Percentiles rank a stretch among this genome's conserved stretches.
Conservation (phyloP, 2,888 invertebrate genomes). For the Epinotia nisella region DNA sequence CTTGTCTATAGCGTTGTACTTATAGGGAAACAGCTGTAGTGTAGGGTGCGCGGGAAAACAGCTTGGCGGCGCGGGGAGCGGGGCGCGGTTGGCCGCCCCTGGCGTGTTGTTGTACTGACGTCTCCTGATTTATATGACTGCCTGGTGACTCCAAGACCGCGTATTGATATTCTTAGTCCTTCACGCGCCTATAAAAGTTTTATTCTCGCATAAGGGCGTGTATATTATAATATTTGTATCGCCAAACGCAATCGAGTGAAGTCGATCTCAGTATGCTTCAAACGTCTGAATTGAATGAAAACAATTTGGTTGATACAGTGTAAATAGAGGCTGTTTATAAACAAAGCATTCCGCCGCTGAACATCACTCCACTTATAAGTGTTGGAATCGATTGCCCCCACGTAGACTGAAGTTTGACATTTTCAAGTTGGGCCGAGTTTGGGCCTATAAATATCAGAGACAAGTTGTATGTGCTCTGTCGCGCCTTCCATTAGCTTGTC, state of each 20-base stretch:
- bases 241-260: constrained; percentile 16
- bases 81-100: constrained; percentile 62
- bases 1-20: constrained; percentile 58
- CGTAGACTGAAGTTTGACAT: not conserved
- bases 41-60: constrained; percentile 55
- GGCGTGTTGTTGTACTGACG: constrained; percentile 71
- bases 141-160: constrained; percentile 62
- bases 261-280: constrained; percentile 7
- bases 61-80: constrained; percentile 59
- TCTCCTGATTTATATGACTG: constrained; percentile 72
- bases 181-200: constrained; percentile 37
- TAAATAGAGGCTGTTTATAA: constrained; percentile 21
- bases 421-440: not conserved
- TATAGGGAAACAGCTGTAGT: constrained; percentile 65
- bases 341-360: constrained; percentile 23
- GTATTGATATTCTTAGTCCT: constrained; percentile 38
- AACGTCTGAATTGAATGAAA: constrained; percentile 14
- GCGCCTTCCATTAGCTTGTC: constrained; percentile 14
- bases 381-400: constrained; percentile 8
- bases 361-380: not conserved
- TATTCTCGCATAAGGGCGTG: constrained; percentile 22
- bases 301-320: constrained; percentile 24
- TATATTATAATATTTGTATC: constrained; percentile 33
- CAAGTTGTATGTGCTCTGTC: not conserved
- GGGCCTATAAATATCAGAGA: not conserved